Evolutionary conservation across 2,888 invertebrate genomes (phyloP).

Genomic region (Dryobotodes eremita): DNA sequence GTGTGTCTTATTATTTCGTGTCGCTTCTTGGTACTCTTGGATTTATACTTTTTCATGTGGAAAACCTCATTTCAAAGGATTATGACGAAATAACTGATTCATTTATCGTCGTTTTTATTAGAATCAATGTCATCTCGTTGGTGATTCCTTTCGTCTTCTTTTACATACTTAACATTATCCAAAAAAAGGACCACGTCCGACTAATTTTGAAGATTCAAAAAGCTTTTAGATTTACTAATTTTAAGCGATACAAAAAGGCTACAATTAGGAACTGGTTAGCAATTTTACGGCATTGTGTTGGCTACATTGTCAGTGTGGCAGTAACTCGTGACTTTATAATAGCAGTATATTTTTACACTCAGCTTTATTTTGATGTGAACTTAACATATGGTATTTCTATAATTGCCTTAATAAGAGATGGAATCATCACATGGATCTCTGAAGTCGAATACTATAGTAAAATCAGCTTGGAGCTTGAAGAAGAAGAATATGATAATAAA

Average conservation of each 20-base stretch:
- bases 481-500: constrained; percentile 6
- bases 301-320: not conserved
- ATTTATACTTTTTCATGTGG: not conserved
- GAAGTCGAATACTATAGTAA: constrained; percentile 31
- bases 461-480: constrained; percentile 10
- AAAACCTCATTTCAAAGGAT: fast-evolving
- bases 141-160: not conserved
- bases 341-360: not conserved
- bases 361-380: constrained; percentile 18
- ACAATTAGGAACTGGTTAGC: constrained; percentile 23
- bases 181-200: constrained; percentile 25
- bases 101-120: not conserved
- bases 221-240: constrained; percentile 26
- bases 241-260: constrained; percentile 11
- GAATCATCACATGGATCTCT: constrained; percentile 31
- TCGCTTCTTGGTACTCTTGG: constrained; percentile 22
- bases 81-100: fast-evolving
- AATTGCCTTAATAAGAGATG: constrained; percentile 43
- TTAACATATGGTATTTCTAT: constrained; percentile 25
- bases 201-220: constrained; percentile 47
- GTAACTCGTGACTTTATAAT: not conserved
- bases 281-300: not conserved
- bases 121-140: not conserved
- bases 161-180: constrained; percentile 30
- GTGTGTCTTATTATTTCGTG: constrained; percentile 14